phyloP scores from a whole-genome alignment of 2,888 invertebrate genomes.

The Yponomeuta evonymella region DNA sequence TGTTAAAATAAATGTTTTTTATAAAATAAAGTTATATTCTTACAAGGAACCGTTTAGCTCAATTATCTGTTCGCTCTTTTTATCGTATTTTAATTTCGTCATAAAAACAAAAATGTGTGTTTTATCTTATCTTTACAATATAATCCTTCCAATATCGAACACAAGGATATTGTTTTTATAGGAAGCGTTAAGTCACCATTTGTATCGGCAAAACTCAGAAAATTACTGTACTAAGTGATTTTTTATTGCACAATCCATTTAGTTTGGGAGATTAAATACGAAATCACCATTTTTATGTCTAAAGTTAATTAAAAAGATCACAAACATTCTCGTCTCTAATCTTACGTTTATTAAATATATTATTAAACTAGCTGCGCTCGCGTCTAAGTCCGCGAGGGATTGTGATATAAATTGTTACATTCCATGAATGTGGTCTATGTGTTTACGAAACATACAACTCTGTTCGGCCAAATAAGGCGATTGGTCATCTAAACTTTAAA shows the following conservation, averaged over 20 bases:
- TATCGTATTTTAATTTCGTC: constrained; percentile 1
- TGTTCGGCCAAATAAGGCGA: no score
- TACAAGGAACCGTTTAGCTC: neutral
- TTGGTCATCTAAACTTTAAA: no score
- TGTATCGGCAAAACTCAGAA: neutral
- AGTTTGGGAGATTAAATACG: neutral
- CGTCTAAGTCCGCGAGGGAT: no score
- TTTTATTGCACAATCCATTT: neutral
- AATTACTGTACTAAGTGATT: neutral
- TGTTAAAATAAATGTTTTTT: no score
- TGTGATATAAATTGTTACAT: no score
- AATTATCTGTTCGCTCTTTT: neutral
- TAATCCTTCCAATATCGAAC: neutral
- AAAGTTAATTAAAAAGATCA: neutral
- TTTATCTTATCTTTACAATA: neutral
- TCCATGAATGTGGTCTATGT: no score
- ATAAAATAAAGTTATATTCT: no score
- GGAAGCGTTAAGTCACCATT: neutral
- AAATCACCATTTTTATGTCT: neutral
- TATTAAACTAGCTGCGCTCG: no score
- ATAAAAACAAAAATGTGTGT: neutral
- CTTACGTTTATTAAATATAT: no score
- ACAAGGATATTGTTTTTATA: neutral
- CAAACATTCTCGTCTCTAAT: no score
- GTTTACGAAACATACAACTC: no score